Conservation (phyloP, 2,113 vertebrate species). For the Opisthocomus hoazin region DNA sequence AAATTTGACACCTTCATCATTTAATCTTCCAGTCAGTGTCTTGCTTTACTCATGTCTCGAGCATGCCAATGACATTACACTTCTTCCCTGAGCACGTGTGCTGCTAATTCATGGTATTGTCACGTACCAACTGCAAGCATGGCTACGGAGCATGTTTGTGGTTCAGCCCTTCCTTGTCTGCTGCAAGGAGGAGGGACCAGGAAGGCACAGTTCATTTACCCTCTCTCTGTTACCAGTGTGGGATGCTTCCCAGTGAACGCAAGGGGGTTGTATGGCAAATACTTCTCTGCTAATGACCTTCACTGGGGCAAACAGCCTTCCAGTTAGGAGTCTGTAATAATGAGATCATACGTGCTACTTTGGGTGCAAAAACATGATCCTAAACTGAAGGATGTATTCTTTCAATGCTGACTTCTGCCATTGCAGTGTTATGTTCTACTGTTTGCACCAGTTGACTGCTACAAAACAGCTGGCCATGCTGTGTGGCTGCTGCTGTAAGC, state of each 20-base stretch:
- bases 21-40: slow-evolving; percentile 15
- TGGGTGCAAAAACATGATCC: neutral
- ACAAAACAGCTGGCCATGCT: fast-evolving
- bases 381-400: neutral
- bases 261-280: too few species aligned
- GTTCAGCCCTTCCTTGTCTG: neutral
- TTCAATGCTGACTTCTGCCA: neutral
- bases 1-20: neutral
- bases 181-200: neutral
- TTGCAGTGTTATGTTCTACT: neutral
- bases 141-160: neutral
- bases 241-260: neutral
- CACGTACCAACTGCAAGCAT: neutral
- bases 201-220: neutral
- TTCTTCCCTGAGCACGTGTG: slow-evolving; percentile 24
- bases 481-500: neutral
- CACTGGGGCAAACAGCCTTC: neutral
- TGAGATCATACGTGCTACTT: neutral
- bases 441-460: neutral
- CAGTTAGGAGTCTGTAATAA: neutral
- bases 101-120: slow-evolving; percentile 19
- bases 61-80: neutral
- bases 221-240: neutral
- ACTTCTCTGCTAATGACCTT: neutral
- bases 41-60: neutral